Percentiles rank a stretch among this genome's conserved stretches.
Conservation (phyloP, 1,140 invertebrate genomes). For the Coboldia fuscipes region DNA sequence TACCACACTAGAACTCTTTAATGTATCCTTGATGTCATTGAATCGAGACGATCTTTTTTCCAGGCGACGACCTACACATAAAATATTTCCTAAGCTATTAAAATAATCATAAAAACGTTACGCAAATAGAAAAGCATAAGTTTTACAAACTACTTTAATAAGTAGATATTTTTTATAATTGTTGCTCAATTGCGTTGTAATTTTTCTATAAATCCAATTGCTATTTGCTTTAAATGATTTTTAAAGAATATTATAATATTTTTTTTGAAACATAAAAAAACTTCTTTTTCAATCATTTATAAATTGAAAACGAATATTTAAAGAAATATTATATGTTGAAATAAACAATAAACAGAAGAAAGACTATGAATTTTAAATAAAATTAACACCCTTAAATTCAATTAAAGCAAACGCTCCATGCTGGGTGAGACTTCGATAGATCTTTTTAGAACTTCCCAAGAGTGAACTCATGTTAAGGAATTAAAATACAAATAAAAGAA, state of each 20-base stretch:
- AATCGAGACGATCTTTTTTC: not conserved
- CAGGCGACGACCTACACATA: not conserved
- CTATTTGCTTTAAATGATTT: too few species aligned
- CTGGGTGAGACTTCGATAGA: not conserved
- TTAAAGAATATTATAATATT: too few species aligned
- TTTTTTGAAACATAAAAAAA: too few species aligned
- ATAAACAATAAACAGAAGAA: not conserved
- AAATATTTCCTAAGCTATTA: not conserved
- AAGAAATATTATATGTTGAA: too few species aligned
- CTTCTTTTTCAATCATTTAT: too few species aligned
- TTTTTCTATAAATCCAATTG: not conserved
- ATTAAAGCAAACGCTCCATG: not conserved
- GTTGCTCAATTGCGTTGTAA: not conserved
- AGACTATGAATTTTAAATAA: not conserved
- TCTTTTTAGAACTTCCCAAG: not conserved
- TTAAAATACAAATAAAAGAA: not conserved
- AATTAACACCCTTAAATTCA: not conserved
- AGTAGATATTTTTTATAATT: not conserved
- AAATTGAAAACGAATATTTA: too few species aligned
- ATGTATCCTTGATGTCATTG: not conserved
- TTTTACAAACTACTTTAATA: not conserved
- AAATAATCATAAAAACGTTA: not conserved
- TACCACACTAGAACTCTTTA: not conserved
- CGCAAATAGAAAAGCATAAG: not conserved
- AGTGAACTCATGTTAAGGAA: not conserved